Conservation (phyloP, 1,140 invertebrate species). For the Maniola jurtina region DNA sequence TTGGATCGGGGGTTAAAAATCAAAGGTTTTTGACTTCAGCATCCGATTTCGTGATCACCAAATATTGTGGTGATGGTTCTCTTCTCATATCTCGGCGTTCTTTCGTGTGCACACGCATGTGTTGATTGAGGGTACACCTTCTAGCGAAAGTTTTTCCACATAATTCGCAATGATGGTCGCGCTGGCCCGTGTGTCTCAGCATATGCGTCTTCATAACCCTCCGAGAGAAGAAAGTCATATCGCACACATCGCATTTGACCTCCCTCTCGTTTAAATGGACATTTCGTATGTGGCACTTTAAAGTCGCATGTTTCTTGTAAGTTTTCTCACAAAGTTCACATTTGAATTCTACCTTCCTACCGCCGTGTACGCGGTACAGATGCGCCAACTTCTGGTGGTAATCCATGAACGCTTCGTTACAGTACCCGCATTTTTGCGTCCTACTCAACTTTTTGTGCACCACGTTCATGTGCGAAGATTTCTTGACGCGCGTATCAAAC, state of each 20-base stretch:
- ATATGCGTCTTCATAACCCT: constrained; percentile 47
- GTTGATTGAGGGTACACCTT: constrained; percentile 70
- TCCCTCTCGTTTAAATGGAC: constrained; percentile 43
- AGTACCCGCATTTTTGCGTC: constrained; percentile 42
- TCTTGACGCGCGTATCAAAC: constrained; percentile 35
- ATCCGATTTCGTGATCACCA: not conserved
- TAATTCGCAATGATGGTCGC: constrained; percentile 82
- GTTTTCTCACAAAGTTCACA: constrained; percentile 40
- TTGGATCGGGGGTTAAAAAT: no score
- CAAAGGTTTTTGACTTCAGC: not conserved
- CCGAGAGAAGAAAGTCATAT: constrained; percentile 33
- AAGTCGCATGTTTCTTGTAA: constrained; percentile 31
- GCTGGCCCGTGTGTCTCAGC: constrained; percentile 81
- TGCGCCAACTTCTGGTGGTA: constrained; percentile 36
- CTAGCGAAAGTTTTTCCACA: constrained; percentile 81
- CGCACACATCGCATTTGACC: constrained; percentile 36
- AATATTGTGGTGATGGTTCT: not conserved
- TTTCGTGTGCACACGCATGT: constrained; percentile 76
- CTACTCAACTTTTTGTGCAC: constrained; percentile 33
- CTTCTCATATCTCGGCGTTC: constrained; percentile 7
- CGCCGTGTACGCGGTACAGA: constrained; percentile 37
- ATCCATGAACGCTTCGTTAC: constrained; percentile 39
- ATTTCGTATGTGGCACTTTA: constrained; percentile 35
- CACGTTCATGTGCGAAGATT: constrained; percentile 34
- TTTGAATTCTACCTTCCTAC: constrained; percentile 22